Percentiles rank a stretch among this genome's conserved stretches.
These are phyloP conservation scores for Carettochelys insculpta DNA, from an alignment of 2,113 vertebrate genomes.

Conservation along the genomic window DNA sequence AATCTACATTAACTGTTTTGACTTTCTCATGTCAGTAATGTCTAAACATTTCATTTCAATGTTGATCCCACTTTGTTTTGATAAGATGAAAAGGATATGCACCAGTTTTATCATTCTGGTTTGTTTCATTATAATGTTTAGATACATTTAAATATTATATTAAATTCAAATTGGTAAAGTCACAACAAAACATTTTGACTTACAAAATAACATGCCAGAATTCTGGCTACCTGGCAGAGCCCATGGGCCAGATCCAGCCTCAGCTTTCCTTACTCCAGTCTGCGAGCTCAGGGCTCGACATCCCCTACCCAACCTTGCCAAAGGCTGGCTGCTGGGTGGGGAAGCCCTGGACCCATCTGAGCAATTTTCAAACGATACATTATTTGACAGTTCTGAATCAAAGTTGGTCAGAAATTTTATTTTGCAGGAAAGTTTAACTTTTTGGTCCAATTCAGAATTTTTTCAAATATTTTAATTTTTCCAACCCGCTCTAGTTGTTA, in stretches of 20 bases:
- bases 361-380: not conserved
- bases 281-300: too few relatives aligned
- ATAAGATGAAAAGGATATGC: not conserved
- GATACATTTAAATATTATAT: not conserved
- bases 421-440: not conserved
- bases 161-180: not conserved
- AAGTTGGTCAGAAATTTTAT: not conserved
- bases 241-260: too few relatives aligned
- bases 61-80: not conserved
- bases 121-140: not conserved
- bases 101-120: not conserved
- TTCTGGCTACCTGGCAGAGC: too few relatives aligned
- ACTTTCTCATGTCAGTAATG: not conserved
- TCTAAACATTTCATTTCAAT: not conserved
- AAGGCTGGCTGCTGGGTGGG: too few relatives aligned
- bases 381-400: not conserved
- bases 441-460: not conserved
- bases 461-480: not conserved
- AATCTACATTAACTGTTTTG: not conserved
- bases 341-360: too few relatives aligned
- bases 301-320: too few relatives aligned
- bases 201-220: not conserved
- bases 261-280: too few relatives aligned
- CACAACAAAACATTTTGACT: not conserved
- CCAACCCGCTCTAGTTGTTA: not conserved